Base-by-base conservation (phyloP, 2,888 invertebrate genomes). In the Drosophila meridionalis region DNA sequence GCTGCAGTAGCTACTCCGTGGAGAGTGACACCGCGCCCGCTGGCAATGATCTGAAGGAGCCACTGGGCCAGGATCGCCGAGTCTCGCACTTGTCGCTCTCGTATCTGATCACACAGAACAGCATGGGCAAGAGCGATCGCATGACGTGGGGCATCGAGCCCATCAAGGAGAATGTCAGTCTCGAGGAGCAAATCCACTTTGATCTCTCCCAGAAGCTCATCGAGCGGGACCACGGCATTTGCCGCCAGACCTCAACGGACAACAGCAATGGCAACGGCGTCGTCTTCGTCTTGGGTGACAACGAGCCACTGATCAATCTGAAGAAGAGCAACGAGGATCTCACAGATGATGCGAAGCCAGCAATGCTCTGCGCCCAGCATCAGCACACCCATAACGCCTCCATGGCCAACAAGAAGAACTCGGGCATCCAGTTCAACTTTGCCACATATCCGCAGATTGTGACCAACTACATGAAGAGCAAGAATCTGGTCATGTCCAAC, bases 401-500 rank as follows among this genome's bases (percentile, higher is more conserved):
- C 8, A 55, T 82, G 43, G 78, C 81, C 36, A 92, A 90, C 47
- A 92, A 91, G 67, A 91, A 89, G 64, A 91, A 89, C 95, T 95
- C 95, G 92, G 95, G 96, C 87, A 95, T 96, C 92, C 96, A 96
- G 93, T 96, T 96, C 91, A 96, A 96, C 92, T 95, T 96, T 90
- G 95, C 95, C 92, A 95, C 96, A 93, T 96, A 95, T 93, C 96
- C 96, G 38, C 95, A 96, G 92, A 96, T 96, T 92, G 95, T 95
- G 82, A 95, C 95, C 84, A 96, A 96, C 93, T 96, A 96, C 91
- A 96, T 96, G 96, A 95, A 95, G 93, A 95, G 95, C 92, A 96
- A 96, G 92, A 96, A 96, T 92, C 94, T 96, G 83, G 95, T 95
- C 28, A 88, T 92, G 89, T 87, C 92, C 73, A 91, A 91, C 66